Base-by-base conservation (phyloP, 1,140 invertebrate genomes). In the Drosophila ficusphila region DNA sequence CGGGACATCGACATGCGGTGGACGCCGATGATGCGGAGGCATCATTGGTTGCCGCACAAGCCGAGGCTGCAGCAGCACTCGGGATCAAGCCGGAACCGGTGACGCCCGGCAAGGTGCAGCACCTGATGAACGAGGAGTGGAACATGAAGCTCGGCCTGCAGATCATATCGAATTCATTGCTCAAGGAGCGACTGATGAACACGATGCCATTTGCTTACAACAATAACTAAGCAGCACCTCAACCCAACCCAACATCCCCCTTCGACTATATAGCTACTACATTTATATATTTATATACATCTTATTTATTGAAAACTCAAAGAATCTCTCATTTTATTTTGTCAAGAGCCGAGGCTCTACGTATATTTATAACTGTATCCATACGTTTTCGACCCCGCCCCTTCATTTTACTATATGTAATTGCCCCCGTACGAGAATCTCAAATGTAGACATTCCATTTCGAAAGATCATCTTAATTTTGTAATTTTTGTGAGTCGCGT, bases 131-230 rank as follows among this genome's bases (percentile, higher is more conserved):
- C 44, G 90, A 91, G 49, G 90, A 91, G 53, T 91, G 90, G 90
- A 91, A 91, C 74, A 91, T 91, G 90, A 91, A 91, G 73, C 72
- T 91, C 39, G 89, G 90, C 49, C 79, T 91, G 54, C 90, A 91
- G 67, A 77, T 91, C 34, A 91, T 91, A 56, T 91, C 90, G 46
- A 91, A 91, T 81, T 91, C 90, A 36, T 76, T 91, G 75, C 81
- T 91, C 68, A 91, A 91, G 77, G 90, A 91, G 68, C 88, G 90
- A 21, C 51, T 91, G 46, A 86, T 91, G 77, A 91, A 91, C 62
- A 83, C 90, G 4, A 91, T 91, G 76, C 90, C 90, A 75, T 91
- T 90, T 81, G 81, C 90, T 41, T 91, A 91, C 44, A 90, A 91
- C 70, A 91, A 91, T 42, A 91, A 91, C 51, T 86, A 68, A 74